Conservation (phyloP, 2,888 invertebrate species). For the Parelbella ahira region DNA sequence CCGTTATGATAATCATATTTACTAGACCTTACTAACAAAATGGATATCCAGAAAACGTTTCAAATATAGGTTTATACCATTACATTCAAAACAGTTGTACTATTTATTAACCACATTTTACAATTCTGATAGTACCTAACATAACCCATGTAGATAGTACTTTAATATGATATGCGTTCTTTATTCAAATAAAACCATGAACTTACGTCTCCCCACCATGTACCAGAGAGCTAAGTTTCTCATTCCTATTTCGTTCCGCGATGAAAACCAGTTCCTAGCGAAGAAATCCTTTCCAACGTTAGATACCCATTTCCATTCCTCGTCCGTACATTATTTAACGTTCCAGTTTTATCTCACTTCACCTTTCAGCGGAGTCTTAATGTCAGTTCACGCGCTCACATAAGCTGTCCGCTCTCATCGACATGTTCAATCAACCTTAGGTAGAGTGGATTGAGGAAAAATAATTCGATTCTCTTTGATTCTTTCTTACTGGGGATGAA, state of each 20-base stretch:
- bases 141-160: too few species aligned
- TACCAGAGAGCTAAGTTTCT: too few species aligned
- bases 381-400: conserved; percentile 19
- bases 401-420: conserved; percentile 21
- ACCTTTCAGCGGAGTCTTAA: conserved; percentile 22
- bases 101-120: too few species aligned
- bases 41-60: too few species aligned
- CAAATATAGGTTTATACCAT: too few species aligned
- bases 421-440: conserved; percentile 17
- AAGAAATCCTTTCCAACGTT: conserved; percentile 22
- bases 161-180: too few species aligned
- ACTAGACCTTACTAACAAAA: too few species aligned
- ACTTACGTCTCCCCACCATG: too few species aligned
- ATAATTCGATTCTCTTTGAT: conserved; percentile 1
- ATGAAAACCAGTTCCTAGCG: not conserved
- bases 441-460: conserved; percentile 3
- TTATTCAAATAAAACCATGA: too few species aligned
- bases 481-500: not conserved
- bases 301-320: conserved; percentile 24
- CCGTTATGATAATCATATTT: too few species aligned
- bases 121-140: too few species aligned
- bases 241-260: not conserved
- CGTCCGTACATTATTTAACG: conserved; percentile 34
- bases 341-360: conserved; percentile 37
- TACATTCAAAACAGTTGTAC: too few species aligned